Evolutionary conservation across 2,113 vertebrate species (phyloP), one percentile per base, ranked within the genome.

Genomic region (Colossoma macropomum): DNA sequence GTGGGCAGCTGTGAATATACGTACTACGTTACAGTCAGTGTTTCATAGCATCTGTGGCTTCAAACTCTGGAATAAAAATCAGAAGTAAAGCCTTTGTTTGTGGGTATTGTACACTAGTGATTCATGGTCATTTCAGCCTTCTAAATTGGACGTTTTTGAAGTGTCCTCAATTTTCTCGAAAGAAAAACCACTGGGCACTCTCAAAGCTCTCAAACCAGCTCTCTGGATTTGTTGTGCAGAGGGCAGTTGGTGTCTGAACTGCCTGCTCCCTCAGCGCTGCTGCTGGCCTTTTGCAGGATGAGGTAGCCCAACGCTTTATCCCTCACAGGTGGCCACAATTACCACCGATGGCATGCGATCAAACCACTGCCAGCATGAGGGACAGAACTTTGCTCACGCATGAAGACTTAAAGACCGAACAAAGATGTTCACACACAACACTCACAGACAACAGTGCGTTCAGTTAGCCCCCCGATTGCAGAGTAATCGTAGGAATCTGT

Each of bases 251-350:
- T 70, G 65, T 70, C 65, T n/a, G 27, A 79, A 25, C 25, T 13
- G 2, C 25, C 4, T 23, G 23, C 60, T 15, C 11, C 28, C 56
- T 10, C 70, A 74, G 27, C 65, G 15, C 34, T 63, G 30, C 7
- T 52, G 34, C 45, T 30, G 23, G 16, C 10, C 32, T 32, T 71
- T 17, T 52, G 60, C 50, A 56, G 34, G 30, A 50, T 4, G 38
- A 65, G 23, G 13, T n/a, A 19, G 4, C 32, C 16, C 68, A 60
- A 63, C 41, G 68, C 70, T 74, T 82, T 74, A 79, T 74, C 28
- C 86, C 81, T 87, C 88, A 90, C 92, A 93, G 92, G 91, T 93
- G 93, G 92, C 82, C 91, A 85, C 91, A 92, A 93, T 94, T 93
- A 93, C 66, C 83, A 75, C 85, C 60, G 85, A 84, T 93, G 89